Conservation (phyloP, 2,113 vertebrate genomes). For the Probosciger aterrimus region DNA sequence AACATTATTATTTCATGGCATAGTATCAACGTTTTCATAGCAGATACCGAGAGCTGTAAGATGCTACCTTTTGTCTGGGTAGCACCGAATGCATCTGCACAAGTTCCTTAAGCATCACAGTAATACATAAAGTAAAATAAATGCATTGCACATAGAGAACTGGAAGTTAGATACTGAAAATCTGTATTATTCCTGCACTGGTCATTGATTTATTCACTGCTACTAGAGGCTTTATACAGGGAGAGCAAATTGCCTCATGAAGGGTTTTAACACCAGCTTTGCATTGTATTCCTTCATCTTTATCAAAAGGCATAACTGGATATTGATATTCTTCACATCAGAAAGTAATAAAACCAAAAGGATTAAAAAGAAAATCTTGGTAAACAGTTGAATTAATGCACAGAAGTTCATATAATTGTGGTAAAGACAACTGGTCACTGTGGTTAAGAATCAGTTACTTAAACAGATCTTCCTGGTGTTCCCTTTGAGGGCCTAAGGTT, state of each 20-base stretch:
- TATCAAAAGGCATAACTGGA: not conserved
- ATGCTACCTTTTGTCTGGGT: not conserved
- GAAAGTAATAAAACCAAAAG: not conserved
- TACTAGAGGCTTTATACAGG: not conserved
- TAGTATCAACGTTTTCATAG: not conserved
- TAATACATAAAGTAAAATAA: not conserved
- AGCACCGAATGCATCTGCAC: not conserved
- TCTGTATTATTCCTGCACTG: not conserved
- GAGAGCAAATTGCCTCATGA: not conserved
- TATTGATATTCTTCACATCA: not conserved
- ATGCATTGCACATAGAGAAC: not conserved
- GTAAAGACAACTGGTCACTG: not conserved
- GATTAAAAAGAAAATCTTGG: not conserved
- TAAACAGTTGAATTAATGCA: not conserved
- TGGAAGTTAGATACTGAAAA: not conserved
- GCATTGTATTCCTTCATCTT: not conserved
- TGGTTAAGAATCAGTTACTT: not conserved
- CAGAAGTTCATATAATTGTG: not conserved
- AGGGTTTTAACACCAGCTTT: not conserved
- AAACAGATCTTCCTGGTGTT: not conserved
- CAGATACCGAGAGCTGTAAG: not conserved
- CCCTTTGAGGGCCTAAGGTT: not conserved
- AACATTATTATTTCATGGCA: not conserved
- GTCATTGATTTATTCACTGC: not conserved
- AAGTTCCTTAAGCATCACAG: not conserved